These are phyloP conservation scores for Zaprionus tsacasi DNA, from an alignment of 1,140 invertebrate species.

Conservation along the genomic window DNA sequence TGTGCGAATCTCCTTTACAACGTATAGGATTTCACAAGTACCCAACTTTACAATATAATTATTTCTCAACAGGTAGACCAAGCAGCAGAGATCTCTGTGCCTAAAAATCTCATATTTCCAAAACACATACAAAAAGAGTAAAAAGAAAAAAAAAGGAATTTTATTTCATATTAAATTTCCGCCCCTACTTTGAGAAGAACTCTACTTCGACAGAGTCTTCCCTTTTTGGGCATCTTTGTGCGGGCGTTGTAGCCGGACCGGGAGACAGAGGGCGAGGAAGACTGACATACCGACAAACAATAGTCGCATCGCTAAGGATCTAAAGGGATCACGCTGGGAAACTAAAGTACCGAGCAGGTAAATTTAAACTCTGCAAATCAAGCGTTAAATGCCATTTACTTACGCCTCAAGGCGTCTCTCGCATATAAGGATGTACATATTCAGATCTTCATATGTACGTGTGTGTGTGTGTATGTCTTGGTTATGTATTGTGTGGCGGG, in stretches of 20 bases:
- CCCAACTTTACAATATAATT: slow-evolving; percentile 49
- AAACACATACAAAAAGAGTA: slow-evolving; percentile 33
- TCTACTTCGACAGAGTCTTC: slow-evolving; percentile 1
- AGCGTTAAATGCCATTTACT: slow-evolving; percentile 79
- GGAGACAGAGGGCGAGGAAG: background rate
- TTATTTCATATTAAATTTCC: slow-evolving; percentile 78
- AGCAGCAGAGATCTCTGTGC: slow-evolving; percentile 56
- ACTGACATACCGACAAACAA: slow-evolving; percentile 42
- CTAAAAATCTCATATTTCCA: slow-evolving; percentile 78
- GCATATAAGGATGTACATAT: slow-evolving; percentile 15
- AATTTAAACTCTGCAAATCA: slow-evolving; percentile 74
- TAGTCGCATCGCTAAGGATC: slow-evolving; percentile 51
- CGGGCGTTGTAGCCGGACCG: slow-evolving; percentile 35
- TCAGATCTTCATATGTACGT: slow-evolving; percentile 11
- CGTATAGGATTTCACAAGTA: slow-evolving; percentile 63
- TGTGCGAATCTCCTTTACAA: slow-evolving; percentile 4
- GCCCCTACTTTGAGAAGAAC: slow-evolving; percentile 64
- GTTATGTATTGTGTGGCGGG: slow-evolving; percentile 34
- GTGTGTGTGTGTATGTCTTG: slow-evolving; percentile 11
- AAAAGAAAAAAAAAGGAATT: slow-evolving; percentile 27
- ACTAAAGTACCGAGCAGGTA: slow-evolving; percentile 61
- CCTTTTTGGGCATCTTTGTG: slow-evolving; percentile 45
- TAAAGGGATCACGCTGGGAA: slow-evolving; percentile 43
- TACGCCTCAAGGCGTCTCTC: slow-evolving; percentile 67
- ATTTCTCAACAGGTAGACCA: slow-evolving; percentile 60